These are phyloP conservation scores for Plebejus melissa DNA, from an alignment of 2,888 invertebrate species.

Conservation along the genomic window DNA sequence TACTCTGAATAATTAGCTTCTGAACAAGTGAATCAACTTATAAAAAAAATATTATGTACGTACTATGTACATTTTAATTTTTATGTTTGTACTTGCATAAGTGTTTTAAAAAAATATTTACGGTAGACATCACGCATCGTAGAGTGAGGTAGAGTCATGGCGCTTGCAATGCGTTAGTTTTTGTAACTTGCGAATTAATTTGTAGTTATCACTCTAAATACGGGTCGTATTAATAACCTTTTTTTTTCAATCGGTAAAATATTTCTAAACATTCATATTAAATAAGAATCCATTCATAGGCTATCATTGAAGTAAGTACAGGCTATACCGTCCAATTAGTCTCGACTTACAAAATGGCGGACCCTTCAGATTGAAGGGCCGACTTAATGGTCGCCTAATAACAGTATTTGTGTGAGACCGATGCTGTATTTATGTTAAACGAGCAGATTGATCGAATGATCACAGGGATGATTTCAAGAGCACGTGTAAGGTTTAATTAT, in stretches of 20 bases:
- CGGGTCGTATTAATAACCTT: too few relatives aligned
- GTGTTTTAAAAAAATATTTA: too few relatives aligned
- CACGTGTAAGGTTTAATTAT: not conserved
- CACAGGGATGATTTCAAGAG: not conserved
- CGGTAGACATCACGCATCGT: too few relatives aligned
- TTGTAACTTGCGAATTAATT: too few relatives aligned
- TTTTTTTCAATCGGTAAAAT: not conserved
- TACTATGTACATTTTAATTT: too few relatives aligned
- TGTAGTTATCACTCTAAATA: too few relatives aligned
- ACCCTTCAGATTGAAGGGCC: not conserved
- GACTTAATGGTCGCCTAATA: not conserved
- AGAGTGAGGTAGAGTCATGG: too few relatives aligned
- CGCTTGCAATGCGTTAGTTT: too few relatives aligned
- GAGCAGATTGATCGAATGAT: not conserved
- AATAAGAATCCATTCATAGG: not conserved
- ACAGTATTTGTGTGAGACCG: not conserved
- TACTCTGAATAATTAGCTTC: too few relatives aligned
- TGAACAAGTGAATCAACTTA: too few relatives aligned
- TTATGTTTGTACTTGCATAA: too few relatives aligned
- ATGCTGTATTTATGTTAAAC: not conserved
- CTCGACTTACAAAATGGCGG: not conserved
- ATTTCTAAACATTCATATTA: not conserved
- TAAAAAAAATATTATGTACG: too few relatives aligned
- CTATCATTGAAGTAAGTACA: slow-evolving; percentile 4
- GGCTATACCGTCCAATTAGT: not conserved